These are phyloP conservation scores for Augiades crinisus DNA, from an alignment of 2,888 invertebrate genomes.

Conservation along the genomic window DNA sequence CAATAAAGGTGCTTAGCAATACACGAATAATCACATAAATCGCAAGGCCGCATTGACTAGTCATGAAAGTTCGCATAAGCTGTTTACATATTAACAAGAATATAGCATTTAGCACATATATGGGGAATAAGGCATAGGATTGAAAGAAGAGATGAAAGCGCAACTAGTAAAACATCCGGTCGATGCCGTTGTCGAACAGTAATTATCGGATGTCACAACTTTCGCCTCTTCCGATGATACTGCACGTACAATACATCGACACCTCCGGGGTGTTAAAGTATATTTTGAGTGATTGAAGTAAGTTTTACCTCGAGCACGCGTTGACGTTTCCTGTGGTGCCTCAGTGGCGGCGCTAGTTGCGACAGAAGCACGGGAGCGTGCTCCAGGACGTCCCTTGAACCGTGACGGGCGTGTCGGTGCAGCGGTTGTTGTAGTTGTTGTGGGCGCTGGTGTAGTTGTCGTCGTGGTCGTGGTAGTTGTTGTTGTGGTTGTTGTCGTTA, in stretches of 20 bases:
- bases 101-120: constrained; percentile 3
- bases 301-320: constrained; percentile 72
- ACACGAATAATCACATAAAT: constrained; percentile 36
- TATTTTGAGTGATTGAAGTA: no score
- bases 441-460: constrained; percentile 74
- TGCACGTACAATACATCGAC: no score
- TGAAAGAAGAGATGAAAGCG: constrained; percentile 26
- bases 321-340: constrained; percentile 66
- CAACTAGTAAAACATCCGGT: constrained; percentile 26
- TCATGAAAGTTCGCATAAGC: constrained; percentile 41
- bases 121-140: constrained; percentile 11
- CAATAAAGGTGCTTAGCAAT: background rate
- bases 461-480: constrained; percentile 82
- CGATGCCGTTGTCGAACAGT: constrained; percentile 24
- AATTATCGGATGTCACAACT: constrained; percentile 32
- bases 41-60: constrained; percentile 47
- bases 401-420: constrained; percentile 68
- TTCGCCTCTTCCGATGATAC: constrained; percentile 25
- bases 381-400: constrained; percentile 66
- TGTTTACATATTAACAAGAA: constrained; percentile 15
- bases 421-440: constrained; percentile 69
- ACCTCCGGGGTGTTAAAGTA: no score
- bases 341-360: constrained; percentile 71
- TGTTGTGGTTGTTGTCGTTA: constrained; percentile 73
- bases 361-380: constrained; percentile 63